Base-by-base conservation (phyloP, 2,888 invertebrate genomes). In the Norana najaformis region DNA sequence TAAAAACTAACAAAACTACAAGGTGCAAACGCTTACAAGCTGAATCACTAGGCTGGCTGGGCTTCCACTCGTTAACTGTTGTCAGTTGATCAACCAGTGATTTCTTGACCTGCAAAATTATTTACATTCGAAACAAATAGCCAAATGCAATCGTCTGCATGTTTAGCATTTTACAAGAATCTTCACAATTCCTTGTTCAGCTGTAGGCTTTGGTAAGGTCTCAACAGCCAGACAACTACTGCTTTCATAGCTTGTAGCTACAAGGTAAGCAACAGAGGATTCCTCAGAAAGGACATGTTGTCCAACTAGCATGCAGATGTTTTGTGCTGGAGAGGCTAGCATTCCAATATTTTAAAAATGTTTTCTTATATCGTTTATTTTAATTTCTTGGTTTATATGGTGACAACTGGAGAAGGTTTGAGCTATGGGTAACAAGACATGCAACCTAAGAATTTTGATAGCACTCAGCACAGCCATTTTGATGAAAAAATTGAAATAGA, bases 81-180 rank as follows among this genome's bases (percentile, higher is more conserved):
- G 47, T 11, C 8, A 88, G 41, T 20, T 41, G 47, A 41, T 88
- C 47, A 39, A 39, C 88, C 30, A 41, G 88, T 20, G 88, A 88
- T 88, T 88, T 88, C 35, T 88, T 47, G 20, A 88, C 39, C 39
- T 39, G 34, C 35, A 39, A 41, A n/a, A 88, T 47, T 47, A 47
- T 47, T 23, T 23, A 47, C 47, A 47, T 47, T 23, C 41, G 18
- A 41, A 47, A 47, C 47, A 47, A 47, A n/a, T n/a, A n/a, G n/a
- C n/a, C n/a, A n/a, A n/a, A n/a, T n/a, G n/a, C n/a, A n/a, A n/a
- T n/a, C n/a, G n/a, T n/a, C 39, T 36, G 53, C 34, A 37, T 47
- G 18, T 53, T 38, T 36, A 89, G n/a, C 47, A n/a, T 39, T 39
- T 41, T 88, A 16, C 16, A 47, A 47, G 20, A 20, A 47, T 23